Evolutionary conservation across 2,888 invertebrate species (phyloP).

Genomic region (Myopa tessellatipennis): DNA sequence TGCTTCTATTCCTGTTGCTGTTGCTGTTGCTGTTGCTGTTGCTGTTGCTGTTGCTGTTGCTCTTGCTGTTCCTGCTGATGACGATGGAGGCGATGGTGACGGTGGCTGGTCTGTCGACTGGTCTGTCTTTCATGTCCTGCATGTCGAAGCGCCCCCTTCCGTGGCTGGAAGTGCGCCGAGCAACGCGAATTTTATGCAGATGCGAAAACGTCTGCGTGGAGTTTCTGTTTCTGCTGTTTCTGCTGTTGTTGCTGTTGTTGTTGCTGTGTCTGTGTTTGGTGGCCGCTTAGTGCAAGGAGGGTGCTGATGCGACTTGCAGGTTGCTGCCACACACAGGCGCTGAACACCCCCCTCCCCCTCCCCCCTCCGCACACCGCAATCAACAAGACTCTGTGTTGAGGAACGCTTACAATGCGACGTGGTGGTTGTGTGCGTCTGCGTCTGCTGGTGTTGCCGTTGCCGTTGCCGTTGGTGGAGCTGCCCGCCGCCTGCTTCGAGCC

Average conservation of each 20-base stretch:
- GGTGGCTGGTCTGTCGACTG: not conserved
- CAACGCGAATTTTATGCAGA: constrained; percentile 37
- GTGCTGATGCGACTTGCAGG: not conserved
- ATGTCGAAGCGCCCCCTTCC: constrained; percentile 16
- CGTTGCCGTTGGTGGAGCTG: not conserved
- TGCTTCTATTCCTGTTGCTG: not conserved
- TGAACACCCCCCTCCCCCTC: not conserved
- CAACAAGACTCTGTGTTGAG: not conserved
- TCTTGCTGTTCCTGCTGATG: not conserved
- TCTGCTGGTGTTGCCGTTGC: not conserved
- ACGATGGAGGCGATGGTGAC: not conserved
- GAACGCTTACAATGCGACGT: not conserved
- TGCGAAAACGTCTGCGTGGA: constrained; percentile 33
- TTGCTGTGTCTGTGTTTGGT: not conserved
- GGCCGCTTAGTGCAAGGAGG: not conserved
- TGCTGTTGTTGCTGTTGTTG: constrained; percentile 26
- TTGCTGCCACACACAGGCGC: not conserved
- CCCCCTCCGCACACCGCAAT: not conserved
- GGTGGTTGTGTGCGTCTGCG: not conserved
- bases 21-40: not conserved
- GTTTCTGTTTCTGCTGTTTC: constrained; percentile 34
- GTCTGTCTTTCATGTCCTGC: constrained; percentile 17
- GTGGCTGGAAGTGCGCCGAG: constrained; percentile 15
- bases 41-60: not conserved
- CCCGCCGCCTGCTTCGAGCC: not conserved